Evolutionary conservation across 2,888 invertebrate genomes (phyloP), one percentile per base, ranked within the genome.

Genomic region (Metacarcinus magister): DNA sequence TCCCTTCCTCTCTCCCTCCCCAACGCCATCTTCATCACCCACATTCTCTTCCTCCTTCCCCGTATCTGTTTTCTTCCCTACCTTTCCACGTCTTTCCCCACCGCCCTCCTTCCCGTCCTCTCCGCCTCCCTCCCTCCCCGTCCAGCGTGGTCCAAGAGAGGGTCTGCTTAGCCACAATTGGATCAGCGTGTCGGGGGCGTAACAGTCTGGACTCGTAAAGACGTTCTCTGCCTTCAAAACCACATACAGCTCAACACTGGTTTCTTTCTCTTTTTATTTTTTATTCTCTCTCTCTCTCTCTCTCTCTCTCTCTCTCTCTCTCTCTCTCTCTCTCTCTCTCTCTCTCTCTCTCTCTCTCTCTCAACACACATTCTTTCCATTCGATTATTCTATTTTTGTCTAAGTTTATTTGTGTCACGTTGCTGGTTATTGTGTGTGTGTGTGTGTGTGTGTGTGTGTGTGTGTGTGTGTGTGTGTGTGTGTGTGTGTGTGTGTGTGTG

Each of bases 271-370:
- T 91, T 46, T 91, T 46, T 91, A 44, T 91, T 46, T 91, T 28
- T 91, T 46, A 46, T 46, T 91, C 91, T 91, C 91, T 91, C 91
- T 91, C 91, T 91, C 91, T 91, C 91, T 91, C 91, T 91, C 91
- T 91, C 91, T 91, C 91, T 91, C 91, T 91, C 43, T 91, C 43
- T 44, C 44, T 43, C 91, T 44, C n/a, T 46, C 92, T 54, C 48
- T 44, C 43, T 91, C 43, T 44, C 44, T 43, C 91, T 44, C n/a
- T 46, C 92, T 54, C 48, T 28, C 92, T 43, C 48, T 90, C n/a
- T 48, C 92, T 48, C 92, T 46, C 92, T 48, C 92, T 92, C 92
- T 92, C 92, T 92, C 92, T 92, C 92, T 92, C 54, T 92, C 54
- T 54, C 8, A 23, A 19, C 92, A 19, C 46, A 32, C 48, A 19